These are phyloP conservation scores for Apotomis turbidana DNA, from an alignment of 2,888 invertebrate genomes.

Conservation along the genomic window DNA sequence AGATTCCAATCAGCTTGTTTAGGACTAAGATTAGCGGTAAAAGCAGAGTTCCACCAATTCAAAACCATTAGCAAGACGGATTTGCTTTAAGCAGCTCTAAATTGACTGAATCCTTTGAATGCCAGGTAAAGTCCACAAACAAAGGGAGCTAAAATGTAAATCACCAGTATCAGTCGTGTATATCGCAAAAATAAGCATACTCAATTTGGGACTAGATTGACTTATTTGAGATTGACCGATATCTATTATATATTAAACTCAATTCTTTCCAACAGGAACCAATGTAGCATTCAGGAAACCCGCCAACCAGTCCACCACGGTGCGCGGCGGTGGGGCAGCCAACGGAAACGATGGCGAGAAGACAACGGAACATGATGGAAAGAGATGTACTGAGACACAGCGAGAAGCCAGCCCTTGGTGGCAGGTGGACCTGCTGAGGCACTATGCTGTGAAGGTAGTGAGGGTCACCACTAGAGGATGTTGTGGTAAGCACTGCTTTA, in stretches of 20 bases:
- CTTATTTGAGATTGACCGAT: not conserved
- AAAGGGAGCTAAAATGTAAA: too few relatives aligned
- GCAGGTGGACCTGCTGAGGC: constrained; percentile 93
- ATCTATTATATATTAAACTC: not conserved
- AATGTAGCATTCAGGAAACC: constrained; percentile 94
- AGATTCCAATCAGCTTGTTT: too few relatives aligned
- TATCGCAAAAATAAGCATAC: too few relatives aligned
- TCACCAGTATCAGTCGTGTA: too few relatives aligned
- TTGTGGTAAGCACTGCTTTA: constrained; percentile 82
- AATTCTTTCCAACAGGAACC: constrained; percentile 83
- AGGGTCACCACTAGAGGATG: constrained; percentile 93
- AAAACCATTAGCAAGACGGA: too few relatives aligned
- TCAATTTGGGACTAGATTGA: too few relatives aligned
- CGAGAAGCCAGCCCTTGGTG: constrained; percentile 97
- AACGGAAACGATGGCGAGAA: constrained; percentile 95
- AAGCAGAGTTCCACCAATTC: too few relatives aligned
- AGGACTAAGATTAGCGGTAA: too few relatives aligned
- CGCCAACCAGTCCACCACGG: constrained; percentile 95
- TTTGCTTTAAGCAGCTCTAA: too few relatives aligned
- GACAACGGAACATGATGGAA: constrained; percentile 93
- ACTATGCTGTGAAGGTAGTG: constrained; percentile 93
- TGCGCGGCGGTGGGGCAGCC: constrained; percentile 90
- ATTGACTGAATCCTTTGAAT: too few relatives aligned
- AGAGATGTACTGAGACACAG: constrained; percentile 94
- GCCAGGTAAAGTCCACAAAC: too few relatives aligned